phyloP scores from a whole-genome alignment of 2,797 vertebrate species.

The Sebastes paucispinis region DNA sequence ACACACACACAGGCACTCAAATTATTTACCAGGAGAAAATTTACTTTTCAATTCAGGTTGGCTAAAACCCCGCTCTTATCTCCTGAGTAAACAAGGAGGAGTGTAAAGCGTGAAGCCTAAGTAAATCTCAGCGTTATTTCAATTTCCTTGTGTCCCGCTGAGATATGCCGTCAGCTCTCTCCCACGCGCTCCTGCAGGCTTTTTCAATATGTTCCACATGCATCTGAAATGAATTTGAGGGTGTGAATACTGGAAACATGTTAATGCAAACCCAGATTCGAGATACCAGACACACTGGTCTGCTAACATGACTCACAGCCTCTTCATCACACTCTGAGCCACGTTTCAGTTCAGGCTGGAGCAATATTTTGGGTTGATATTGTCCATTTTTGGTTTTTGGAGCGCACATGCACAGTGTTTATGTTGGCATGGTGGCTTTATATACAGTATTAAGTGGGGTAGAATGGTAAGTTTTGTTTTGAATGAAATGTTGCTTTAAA shows the following conservation, averaged over 20 bases:
- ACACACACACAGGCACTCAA: neutral
- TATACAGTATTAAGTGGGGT: neutral
- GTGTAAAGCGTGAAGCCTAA: conserved; percentile 29
- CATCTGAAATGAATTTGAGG: conserved; percentile 28
- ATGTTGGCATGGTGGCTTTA: neutral
- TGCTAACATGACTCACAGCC: neutral
- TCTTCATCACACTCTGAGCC: neutral
- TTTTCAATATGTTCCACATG: conserved; percentile 23
- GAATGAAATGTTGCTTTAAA: neutral
- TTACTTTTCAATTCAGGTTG: conserved; percentile 5
- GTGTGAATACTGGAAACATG: conserved; percentile 13
- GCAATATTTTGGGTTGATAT: neutral
- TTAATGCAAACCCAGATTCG: neutral
- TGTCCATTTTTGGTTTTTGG: neutral
- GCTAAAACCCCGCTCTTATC: conserved; percentile 14
- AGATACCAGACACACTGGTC: neutral
- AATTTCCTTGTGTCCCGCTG: conserved; percentile 33
- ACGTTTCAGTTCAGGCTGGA: neutral
- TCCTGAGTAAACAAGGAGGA: conserved; percentile 35
- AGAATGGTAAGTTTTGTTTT: neutral
- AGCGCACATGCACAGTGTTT: neutral
- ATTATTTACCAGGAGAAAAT: conserved; percentile 26
- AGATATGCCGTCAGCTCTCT: conserved; percentile 1
- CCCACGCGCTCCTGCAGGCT: conserved; percentile 14
- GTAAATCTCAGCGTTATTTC: conserved; percentile 49